Base-by-base conservation (phyloP, 2,797 vertebrate genomes). In the Melanotaenia pygmaea region DNA sequence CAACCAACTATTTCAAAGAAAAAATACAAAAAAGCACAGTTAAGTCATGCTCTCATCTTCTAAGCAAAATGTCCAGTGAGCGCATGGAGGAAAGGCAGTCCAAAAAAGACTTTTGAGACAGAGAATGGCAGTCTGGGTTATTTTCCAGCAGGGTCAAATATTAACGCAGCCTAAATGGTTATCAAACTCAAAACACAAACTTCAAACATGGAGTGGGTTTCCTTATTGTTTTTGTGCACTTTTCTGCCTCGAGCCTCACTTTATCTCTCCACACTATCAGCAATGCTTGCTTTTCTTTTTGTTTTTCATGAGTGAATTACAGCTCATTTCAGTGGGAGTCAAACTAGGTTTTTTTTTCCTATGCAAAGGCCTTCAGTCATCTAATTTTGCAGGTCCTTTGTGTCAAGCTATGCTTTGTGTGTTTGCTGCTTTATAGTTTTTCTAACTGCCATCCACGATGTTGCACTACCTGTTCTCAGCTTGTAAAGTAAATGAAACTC, bases 391-490 rank as follows among this genome's bases (percentile, higher is more conserved):
- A 4, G 28, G 35, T 58, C 24, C 30, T 74, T 63, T 80, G 70
- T 80, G 32, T 57, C 34, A 4, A 47, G 30, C 11, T 69, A 40
- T 51, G 26, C 63, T 50, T 54, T 71, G 54, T 68, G 57, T 73
- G 51, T 76, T 32, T 35, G 10, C 34, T 76, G 18, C 30, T 43
- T 51, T 53, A 34, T 50, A 67, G 66, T 68, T 32, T 59, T 64
- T 59, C 77, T 53, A 83, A 77, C 80, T 35, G 74, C 64, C 70
- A 53, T 5, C 50, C 67, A 38, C 22, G 63, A 82, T 81, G 85
- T 79, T 70, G 87, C 64, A 60, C 74, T 82, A 89, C 91, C 90
- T 83, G 91, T 89, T 92, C 74, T 77, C 30, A 24, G 32, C 34
- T 38, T 82, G 76, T 74, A 83, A 76, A 59, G 73, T 64, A 70